A percentile compares a stretch with the other conserved stretches of the same genome.
phyloP scores from a whole-genome alignment of 2,797 vertebrate species.

The Prunella strophiata region DNA sequence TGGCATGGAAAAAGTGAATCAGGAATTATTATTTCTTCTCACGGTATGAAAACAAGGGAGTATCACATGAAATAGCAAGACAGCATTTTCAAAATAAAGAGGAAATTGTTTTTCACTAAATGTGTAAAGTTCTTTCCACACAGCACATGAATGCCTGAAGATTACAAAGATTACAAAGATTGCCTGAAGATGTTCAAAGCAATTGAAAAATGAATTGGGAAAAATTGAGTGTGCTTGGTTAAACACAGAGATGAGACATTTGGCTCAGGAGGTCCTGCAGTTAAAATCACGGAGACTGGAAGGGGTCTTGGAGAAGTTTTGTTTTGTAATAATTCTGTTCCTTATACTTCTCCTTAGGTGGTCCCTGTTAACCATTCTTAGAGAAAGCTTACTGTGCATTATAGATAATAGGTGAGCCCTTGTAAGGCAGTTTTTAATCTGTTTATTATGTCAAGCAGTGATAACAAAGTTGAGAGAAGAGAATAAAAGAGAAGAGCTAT shows the following conservation, averaged over 20 bases:
- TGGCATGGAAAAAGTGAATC: background rate
- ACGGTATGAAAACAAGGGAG: background rate
- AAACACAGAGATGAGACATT: background rate
- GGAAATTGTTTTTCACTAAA: background rate
- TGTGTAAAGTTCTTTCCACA: background rate
- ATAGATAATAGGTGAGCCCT: background rate
- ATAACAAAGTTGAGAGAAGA: background rate
- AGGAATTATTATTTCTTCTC: background rate
- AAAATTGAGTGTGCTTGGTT: background rate
- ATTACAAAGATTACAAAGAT: background rate
- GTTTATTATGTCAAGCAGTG: background rate
- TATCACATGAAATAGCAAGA: background rate
- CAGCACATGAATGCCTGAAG: background rate
- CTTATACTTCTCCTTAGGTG: background rate
- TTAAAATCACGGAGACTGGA: background rate
- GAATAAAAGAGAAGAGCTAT: background rate
- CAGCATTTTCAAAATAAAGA: background rate
- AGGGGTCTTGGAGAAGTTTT: background rate
- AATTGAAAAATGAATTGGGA: background rate
- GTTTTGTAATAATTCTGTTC: background rate
- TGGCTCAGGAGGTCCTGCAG: background rate
- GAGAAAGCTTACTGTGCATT: background rate
- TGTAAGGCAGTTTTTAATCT: background rate
- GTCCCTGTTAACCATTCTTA: background rate
- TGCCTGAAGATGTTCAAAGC: background rate